Conservation (phyloP, 2,888 invertebrate genomes). For the Stegana nigrithorax region DNA sequence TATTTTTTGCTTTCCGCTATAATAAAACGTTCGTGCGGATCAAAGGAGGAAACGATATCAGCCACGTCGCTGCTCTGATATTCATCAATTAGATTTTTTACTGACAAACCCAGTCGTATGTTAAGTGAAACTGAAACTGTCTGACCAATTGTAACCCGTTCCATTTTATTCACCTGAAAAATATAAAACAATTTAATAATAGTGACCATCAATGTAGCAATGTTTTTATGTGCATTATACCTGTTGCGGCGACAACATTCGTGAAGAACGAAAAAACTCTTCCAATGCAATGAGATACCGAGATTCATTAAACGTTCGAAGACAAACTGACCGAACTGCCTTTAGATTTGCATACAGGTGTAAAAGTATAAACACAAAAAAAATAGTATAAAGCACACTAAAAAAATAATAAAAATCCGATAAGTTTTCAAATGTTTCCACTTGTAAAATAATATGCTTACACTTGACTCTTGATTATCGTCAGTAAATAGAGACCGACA, state of each 20-base stretch:
- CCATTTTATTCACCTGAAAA: conserved; percentile 73
- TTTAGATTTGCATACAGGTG: conserved; percentile 90
- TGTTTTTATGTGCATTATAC: conserved; percentile 55
- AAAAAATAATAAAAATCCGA: conserved; percentile 42
- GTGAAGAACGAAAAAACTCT: conserved; percentile 74
- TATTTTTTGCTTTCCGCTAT: conserved; percentile 67
- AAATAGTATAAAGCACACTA: conserved; percentile 81
- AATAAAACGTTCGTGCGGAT: conserved; percentile 68
- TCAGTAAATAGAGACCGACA: conserved; percentile 80
- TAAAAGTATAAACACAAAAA: conserved; percentile 77
- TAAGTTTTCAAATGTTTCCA: conserved; percentile 15
- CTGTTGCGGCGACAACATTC: conserved; percentile 74
- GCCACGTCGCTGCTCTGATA: conserved; percentile 66
- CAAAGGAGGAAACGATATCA: conserved; percentile 67
- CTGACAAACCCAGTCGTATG: conserved; percentile 65
- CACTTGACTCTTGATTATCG: conserved; percentile 72
- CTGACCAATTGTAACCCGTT: conserved; percentile 76
- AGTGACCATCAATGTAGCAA: not conserved
- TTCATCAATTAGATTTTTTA: conserved; percentile 65
- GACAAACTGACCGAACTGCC: conserved; percentile 84
- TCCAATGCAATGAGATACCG: conserved; percentile 79
- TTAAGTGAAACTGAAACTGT: conserved; percentile 69
- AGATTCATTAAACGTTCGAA: conserved; percentile 84
- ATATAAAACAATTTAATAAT: too few species aligned
- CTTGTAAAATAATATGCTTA: conserved; percentile 59